Evolutionary conservation across 2,797 vertebrate genomes (phyloP).

Genomic region (Bucorvus abyssinicus): DNA sequence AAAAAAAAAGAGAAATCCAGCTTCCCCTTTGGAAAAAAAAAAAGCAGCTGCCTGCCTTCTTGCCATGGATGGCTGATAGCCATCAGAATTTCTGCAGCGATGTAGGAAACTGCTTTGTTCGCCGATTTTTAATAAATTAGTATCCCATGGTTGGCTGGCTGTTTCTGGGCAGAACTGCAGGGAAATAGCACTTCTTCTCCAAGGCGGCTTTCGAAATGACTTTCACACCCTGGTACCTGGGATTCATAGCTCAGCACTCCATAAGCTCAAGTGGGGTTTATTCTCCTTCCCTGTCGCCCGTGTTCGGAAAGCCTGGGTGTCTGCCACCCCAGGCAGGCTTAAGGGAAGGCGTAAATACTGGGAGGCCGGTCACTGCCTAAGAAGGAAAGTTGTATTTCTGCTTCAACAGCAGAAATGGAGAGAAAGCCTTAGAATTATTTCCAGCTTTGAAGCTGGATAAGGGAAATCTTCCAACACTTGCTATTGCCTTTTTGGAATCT

Average conservation of each 20-base stretch:
- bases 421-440: not conserved
- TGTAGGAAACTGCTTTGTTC: not conserved
- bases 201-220: not conserved
- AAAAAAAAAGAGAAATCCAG: not conserved
- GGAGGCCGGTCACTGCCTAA: not conserved
- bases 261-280: not conserved
- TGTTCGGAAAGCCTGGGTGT: not conserved
- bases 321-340: not conserved
- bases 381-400: not conserved
- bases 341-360: not conserved
- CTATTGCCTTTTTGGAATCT: not conserved
- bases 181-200: slow-evolving; percentile 1
- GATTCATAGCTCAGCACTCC: not conserved
- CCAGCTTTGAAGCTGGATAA: not conserved
- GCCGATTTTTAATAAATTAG: not conserved
- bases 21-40: not conserved
- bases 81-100: not conserved
- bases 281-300: not conserved
- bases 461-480: not conserved
- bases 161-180: not conserved
- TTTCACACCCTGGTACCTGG: not conserved
- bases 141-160: not conserved
- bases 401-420: not conserved
- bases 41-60: not conserved
- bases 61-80: not conserved